phyloP scores from a whole-genome alignment of 2,888 invertebrate genomes.

The Drosophila maculinotata region DNA sequence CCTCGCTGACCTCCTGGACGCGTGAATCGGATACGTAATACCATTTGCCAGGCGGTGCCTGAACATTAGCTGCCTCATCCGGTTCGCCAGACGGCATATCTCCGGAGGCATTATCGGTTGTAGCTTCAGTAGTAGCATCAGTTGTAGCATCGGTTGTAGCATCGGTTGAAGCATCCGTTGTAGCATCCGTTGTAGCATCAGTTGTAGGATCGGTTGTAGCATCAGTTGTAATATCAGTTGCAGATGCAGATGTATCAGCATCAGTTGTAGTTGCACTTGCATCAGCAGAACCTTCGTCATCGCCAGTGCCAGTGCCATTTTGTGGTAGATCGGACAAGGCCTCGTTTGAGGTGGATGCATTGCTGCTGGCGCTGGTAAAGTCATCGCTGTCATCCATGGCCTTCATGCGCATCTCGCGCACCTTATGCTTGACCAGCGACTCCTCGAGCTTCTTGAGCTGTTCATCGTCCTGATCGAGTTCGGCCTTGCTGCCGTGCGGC shows the following conservation, averaged over 20 bases:
- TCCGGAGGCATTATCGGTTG: not conserved
- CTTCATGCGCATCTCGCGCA: slow-evolving; percentile 82
- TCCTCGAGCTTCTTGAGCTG: slow-evolving; percentile 85
- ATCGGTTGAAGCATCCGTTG: too few relatives aligned
- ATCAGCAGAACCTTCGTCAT: slow-evolving; percentile 17
- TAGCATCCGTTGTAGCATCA: slow-evolving; percentile 17
- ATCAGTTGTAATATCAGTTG: too few relatives aligned
- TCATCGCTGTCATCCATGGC: slow-evolving; percentile 86
- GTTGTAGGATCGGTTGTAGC: too few relatives aligned
- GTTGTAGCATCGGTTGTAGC: too few relatives aligned
- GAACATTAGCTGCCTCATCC: slow-evolving; percentile 75
- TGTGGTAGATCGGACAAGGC: slow-evolving; percentile 22
- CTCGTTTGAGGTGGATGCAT: slow-evolving; percentile 61
- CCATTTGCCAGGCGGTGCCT: slow-evolving; percentile 92
- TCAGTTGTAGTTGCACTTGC: slow-evolving; percentile 9
- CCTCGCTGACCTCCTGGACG: slow-evolving; percentile 92
- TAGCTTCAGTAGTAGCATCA: not conserved
- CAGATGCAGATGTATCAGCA: slow-evolving; percentile 34
- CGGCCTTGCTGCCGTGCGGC: slow-evolving; percentile 87
- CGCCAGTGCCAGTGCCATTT: slow-evolving; percentile 27
- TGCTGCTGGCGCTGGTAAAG: slow-evolving; percentile 87
- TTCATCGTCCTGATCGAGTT: slow-evolving; percentile 86
- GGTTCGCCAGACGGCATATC: slow-evolving; percentile 70
- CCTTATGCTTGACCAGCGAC: slow-evolving; percentile 82
- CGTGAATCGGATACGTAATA: slow-evolving; percentile 96